These are phyloP conservation scores for Danio kyathit DNA, from an alignment of 2,797 vertebrate species.

Conservation along the genomic window DNA sequence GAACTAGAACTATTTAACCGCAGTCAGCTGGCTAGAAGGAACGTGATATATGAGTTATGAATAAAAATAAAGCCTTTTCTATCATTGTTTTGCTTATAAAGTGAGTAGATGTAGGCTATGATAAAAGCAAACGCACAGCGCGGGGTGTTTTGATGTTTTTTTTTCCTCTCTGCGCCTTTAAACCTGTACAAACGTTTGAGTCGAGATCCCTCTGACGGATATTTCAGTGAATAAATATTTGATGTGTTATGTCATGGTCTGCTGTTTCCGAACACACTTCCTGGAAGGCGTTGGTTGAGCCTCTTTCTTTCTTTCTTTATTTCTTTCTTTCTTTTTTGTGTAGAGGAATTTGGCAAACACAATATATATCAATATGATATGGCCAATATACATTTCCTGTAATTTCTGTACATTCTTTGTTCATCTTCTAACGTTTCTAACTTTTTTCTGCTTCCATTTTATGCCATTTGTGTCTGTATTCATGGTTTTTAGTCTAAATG, in stretches of 20 bases:
- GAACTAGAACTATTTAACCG: background rate
- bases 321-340: no score
- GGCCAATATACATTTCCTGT: no score
- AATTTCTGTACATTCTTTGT: no score
- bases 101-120: background rate
- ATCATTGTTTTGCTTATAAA: background rate
- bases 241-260: background rate
- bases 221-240: background rate
- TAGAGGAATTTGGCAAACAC: no score
- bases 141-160: background rate
- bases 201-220: constrained; percentile 2
- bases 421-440: no score
- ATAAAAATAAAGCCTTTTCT: background rate
- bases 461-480: no score
- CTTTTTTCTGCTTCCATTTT: no score
- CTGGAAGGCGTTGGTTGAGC: background rate
- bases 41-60: background rate
- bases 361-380: no score
- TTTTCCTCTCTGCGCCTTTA: background rate
- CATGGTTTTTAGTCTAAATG: no score
- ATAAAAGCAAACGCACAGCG: background rate
- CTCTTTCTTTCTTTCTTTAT: no score
- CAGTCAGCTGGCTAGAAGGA: background rate
- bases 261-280: background rate
- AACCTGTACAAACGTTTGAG: background rate